These are phyloP conservation scores for Sebastes diploproa DNA, from an alignment of 2,797 vertebrate genomes.

Conservation along the genomic window DNA sequence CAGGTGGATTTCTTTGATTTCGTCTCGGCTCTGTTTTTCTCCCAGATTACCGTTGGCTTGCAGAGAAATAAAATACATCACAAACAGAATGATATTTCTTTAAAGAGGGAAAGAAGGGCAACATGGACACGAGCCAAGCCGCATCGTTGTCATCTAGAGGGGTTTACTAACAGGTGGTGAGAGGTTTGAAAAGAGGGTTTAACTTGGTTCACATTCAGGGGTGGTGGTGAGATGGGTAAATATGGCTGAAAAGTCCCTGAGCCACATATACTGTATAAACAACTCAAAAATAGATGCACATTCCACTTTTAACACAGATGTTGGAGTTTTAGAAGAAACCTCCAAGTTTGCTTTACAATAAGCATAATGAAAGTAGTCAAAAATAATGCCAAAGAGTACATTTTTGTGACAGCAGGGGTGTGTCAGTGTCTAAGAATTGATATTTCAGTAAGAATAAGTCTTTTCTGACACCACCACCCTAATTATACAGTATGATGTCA, in stretches of 20 bases:
- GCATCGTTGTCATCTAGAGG: slow-evolving; percentile 6
- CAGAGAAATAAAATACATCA: slow-evolving; percentile 27
- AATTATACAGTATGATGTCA: slow-evolving; percentile 25
- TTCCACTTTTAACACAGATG: background rate
- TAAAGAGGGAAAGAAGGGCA: slow-evolving; percentile 4
- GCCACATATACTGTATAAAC: background rate
- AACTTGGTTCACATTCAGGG: slow-evolving; percentile 3
- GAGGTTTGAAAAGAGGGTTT: slow-evolving; percentile 5
- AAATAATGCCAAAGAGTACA: background rate
- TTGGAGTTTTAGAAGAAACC: background rate
- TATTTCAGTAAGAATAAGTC: background rate
- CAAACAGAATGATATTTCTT: slow-evolving; percentile 24
- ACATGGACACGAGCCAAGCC: slow-evolving; percentile 15
- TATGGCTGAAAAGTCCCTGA: background rate
- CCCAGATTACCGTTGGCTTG: slow-evolving; percentile 34
- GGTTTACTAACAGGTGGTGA: slow-evolving; percentile 35
- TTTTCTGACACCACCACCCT: background rate
- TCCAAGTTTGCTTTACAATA: background rate
- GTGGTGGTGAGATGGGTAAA: background rate
- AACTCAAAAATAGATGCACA: background rate
- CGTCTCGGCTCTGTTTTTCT: slow-evolving; percentile 43
- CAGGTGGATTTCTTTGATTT: slow-evolving; percentile 59
- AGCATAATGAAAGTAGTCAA: background rate
- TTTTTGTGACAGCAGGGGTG: background rate
- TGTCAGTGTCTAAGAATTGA: background rate